Evolutionary conservation across 2,888 invertebrate genomes (phyloP), one percentile per base, ranked within the genome.

Genomic region (Nomada hirtipes): DNA sequence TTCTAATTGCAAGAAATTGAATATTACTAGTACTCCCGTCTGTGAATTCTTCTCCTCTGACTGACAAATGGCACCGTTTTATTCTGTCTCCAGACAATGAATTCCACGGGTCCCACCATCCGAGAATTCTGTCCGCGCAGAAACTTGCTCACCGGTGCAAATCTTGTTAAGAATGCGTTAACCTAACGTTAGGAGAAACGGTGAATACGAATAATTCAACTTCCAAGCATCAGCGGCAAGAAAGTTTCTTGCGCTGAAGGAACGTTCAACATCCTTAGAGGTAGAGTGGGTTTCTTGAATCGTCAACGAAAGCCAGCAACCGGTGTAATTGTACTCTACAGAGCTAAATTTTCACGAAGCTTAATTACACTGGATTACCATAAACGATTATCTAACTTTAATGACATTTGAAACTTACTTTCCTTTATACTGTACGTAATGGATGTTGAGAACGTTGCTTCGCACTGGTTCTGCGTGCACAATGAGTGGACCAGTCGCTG

Each of bases 141-240:
- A 55, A 63, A 55, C n/a, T 60, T 52, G 29, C 57, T 18, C 4
- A 63, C 1, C n/a, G 15, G 50, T 50, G 26, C 15, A 73, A 76
- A 57, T 59, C 74, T 52, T 23, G 52, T 75, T 69, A 69, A 69
- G 70, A 69, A 65, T 65, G 42, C 59, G 59, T 74, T 77, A 65
- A 50, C 42, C 26, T 15, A 76, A 74, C 29, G 18, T 23, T 23
- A 20, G 13, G 36, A 57, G 42, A 20, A 70, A 59, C 15, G 50
- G 44, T 29, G 64, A 44, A 65, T 65, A 60, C 64, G 59, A 65
- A 77, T 74, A 77, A 77, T 74, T 59, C 52, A 74, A 65, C 10
- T 77, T 76, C 29, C 29, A 42, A 42, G 75, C 50, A 73, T 65
- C 75, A 73, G 59, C 59, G 64, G 64, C 59, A 64, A 57, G 18